Conservation (phyloP, 2,888 invertebrate genomes). For the Micoletzkya japonica region DNA sequence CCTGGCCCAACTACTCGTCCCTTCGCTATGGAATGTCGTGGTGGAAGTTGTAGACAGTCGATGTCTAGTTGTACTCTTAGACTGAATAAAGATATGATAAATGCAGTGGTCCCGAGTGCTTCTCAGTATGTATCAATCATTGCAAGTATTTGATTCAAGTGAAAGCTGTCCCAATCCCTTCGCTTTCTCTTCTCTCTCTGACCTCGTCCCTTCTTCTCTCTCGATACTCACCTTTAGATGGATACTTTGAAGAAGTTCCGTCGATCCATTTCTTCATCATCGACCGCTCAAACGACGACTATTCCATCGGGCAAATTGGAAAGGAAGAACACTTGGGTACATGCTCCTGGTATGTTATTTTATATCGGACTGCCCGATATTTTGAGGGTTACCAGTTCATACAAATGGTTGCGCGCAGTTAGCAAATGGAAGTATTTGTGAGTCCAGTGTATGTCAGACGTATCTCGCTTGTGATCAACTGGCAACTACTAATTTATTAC, state of each 20-base stretch:
- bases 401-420: too few species aligned
- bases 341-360: conserved; percentile 21
- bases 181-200: not conserved
- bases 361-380: too few species aligned
- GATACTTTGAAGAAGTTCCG: conserved; percentile 29
- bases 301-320: conserved; percentile 23
- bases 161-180: conserved; percentile 4
- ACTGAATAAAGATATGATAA: too few species aligned
- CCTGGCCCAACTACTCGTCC: conserved; percentile 55
- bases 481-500: too few species aligned
- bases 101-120: too few species aligned
- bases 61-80: too few species aligned
- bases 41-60: conserved; percentile 58
- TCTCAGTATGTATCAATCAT: conserved; percentile 26
- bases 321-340: conserved; percentile 25
- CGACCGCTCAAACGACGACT: conserved; percentile 22
- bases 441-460: too few species aligned
- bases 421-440: too few species aligned
- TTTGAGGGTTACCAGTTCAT: not conserved
- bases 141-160: conserved; percentile 6
- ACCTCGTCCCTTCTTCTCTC: not conserved
- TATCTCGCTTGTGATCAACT: too few species aligned
- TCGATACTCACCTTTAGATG: conserved; percentile 17
- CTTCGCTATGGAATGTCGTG: conserved; percentile 59
- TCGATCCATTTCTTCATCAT: conserved; percentile 26